Conservation (phyloP, 1,140 invertebrate species). For the Anoplophora glabripennis region DNA sequence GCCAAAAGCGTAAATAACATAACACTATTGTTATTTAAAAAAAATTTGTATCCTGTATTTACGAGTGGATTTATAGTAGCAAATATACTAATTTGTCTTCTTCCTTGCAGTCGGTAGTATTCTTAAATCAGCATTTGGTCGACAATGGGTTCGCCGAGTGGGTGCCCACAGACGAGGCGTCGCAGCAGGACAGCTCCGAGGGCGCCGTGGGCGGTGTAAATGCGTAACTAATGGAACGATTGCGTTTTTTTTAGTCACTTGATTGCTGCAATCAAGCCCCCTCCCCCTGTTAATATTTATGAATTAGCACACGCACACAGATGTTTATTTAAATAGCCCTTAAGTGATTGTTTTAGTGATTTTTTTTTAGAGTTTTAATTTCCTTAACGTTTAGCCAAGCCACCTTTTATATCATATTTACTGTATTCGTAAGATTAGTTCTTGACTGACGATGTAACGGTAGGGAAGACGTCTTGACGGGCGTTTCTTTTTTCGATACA, state of each 20-base stretch:
- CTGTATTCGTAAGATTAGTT: slow-evolving; percentile 1
- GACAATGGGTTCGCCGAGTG: slow-evolving; percentile 65
- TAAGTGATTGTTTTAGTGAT: slow-evolving; percentile 6
- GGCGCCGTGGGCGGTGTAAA: background rate
- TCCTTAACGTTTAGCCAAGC: slow-evolving; percentile 3
- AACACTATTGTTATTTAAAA: too few relatives aligned
- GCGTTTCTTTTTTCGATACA: too few relatives aligned
- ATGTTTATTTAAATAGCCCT: slow-evolving; percentile 1
- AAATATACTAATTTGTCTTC: slow-evolving; percentile 12
- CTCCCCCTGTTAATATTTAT: slow-evolving; percentile 14
- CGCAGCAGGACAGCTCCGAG: background rate
- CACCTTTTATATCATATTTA: slow-evolving; percentile 5
- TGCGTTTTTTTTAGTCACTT: slow-evolving; percentile 24
- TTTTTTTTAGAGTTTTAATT: background rate
- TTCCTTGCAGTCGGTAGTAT: slow-evolving; percentile 62
- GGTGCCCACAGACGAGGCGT: slow-evolving; percentile 39
- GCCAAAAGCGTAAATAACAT: too few relatives aligned
- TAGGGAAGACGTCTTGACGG: too few relatives aligned
- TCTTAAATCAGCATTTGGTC: slow-evolving; percentile 66
- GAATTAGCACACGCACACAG: slow-evolving; percentile 9
- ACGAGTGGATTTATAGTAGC: too few relatives aligned
- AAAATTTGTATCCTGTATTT: background rate
- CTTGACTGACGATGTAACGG: slow-evolving; percentile 6
- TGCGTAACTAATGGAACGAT: background rate
- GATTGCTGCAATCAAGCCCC: slow-evolving; percentile 18